A percentile compares a stretch with the other conserved stretches of the same genome.
Evolutionary conservation across 2,888 invertebrate species (phyloP).

Genomic region (Graphium colonna): DNA sequence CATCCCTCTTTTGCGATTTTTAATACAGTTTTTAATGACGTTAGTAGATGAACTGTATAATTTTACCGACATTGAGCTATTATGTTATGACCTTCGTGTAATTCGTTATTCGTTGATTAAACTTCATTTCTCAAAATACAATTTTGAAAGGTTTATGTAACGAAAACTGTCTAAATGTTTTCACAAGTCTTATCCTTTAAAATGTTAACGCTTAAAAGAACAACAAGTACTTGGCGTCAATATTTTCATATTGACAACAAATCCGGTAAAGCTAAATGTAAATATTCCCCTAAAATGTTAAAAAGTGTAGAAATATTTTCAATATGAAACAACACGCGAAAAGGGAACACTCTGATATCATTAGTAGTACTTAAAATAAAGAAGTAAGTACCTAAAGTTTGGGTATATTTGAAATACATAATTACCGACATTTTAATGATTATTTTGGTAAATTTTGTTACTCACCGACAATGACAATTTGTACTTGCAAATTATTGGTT

Average conservation of each 20-base stretch:
- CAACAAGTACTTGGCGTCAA: constrained; percentile 24
- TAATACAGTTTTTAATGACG: not conserved
- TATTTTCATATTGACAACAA: constrained; percentile 26
- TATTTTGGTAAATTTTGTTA: no score
- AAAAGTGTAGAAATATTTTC: constrained; percentile 28
- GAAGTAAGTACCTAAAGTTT: no score
- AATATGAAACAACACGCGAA: constrained; percentile 29
- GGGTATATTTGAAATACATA: no score
- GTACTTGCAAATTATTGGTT: no score
- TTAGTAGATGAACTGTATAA: no score
- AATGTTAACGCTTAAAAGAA: constrained; percentile 20
- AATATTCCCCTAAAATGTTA: constrained; percentile 27
- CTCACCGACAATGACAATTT: no score
- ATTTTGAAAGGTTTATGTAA: not conserved
- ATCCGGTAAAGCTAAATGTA: constrained; percentile 26
- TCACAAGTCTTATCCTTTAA: constrained; percentile 3
- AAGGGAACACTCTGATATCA: constrained; percentile 23
- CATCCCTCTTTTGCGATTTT: not conserved
- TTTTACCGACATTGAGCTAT: not conserved
- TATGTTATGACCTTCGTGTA: no score
- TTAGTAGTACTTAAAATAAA: constrained; percentile 21
- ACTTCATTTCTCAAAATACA: not conserved
- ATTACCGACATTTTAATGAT: no score
- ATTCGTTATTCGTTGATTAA: no score
- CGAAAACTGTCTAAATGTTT: not conserved